phyloP scores from a whole-genome alignment of 2,113 vertebrate genomes.

The Aldabrachelys gigantea region DNA sequence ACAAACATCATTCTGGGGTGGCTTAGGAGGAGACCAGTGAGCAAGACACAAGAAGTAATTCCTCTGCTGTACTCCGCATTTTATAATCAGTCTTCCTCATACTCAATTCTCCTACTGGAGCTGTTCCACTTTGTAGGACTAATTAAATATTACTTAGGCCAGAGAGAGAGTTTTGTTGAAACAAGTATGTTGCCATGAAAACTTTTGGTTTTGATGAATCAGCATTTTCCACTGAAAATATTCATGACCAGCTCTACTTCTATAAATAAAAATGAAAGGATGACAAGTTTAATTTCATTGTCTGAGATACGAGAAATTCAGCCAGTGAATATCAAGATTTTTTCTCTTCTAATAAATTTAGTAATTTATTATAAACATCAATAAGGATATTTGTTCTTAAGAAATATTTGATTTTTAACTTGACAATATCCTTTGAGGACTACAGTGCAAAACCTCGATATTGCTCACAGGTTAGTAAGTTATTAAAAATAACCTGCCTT shows the following conservation, averaged over 20 bases:
- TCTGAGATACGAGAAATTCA: neutral
- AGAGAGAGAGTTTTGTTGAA: neutral
- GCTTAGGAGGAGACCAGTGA: too few species aligned
- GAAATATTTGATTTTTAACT: neutral
- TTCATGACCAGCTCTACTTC: neutral
- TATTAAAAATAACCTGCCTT: neutral
- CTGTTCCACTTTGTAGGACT: neutral
- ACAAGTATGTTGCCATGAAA: neutral
- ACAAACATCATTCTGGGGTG: too few species aligned
- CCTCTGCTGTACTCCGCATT: too few species aligned
- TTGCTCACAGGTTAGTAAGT: neutral
- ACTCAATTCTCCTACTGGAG: neutral
- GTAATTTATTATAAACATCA: neutral
- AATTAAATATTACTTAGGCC: neutral
- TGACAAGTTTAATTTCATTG: accelerated
- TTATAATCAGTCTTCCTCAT: neutral
- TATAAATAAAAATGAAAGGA: neutral
- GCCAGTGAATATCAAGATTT: neutral
- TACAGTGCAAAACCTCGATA: neutral
- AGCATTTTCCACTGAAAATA: neutral
- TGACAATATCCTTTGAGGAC: neutral
- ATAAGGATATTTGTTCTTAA: neutral
- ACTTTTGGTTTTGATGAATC: neutral
- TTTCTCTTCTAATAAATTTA: neutral
- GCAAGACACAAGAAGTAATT: too few species aligned